Conservation (phyloP, 2,797 vertebrate genomes). For the Telmatherina bonti region DNA sequence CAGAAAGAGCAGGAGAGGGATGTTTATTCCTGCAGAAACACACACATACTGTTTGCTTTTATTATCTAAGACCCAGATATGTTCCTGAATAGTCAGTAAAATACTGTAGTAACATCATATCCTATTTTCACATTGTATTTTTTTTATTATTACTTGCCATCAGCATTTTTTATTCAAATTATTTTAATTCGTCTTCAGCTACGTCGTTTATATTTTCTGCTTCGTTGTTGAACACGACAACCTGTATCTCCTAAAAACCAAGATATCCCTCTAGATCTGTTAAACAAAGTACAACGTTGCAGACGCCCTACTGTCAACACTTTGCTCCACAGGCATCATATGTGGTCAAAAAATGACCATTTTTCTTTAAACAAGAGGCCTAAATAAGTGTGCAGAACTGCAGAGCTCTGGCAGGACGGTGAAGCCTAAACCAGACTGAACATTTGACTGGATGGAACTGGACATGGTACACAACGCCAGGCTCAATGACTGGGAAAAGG, state of each 20-base stretch:
- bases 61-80: too few species aligned
- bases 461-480: not conserved
- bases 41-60: too few species aligned
- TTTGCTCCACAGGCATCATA: not conserved
- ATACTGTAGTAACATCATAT: too few species aligned
- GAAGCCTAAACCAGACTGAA: conserved; percentile 25
- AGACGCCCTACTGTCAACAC: conserved; percentile 2
- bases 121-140: too few species aligned
- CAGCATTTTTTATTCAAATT: too few species aligned
- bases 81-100: not conserved
- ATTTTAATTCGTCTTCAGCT: too few species aligned
- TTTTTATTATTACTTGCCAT: too few species aligned
- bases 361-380: too few species aligned
- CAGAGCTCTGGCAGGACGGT: conserved; percentile 13
- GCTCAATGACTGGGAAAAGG: conserved; percentile 1
- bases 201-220: not conserved
- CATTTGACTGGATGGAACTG: not conserved
- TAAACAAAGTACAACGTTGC: not conserved
- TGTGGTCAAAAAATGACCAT: conserved; percentile 14
- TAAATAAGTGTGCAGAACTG: conserved; percentile 16
- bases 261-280: not conserved
- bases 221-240: not conserved
- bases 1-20: too few species aligned
- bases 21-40: too few species aligned
- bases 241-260: not conserved